Evolutionary conservation across 2,113 vertebrate genomes (phyloP), one percentile per base, ranked within the genome.

Genomic region (Thalassoma bifasciatum): DNA sequence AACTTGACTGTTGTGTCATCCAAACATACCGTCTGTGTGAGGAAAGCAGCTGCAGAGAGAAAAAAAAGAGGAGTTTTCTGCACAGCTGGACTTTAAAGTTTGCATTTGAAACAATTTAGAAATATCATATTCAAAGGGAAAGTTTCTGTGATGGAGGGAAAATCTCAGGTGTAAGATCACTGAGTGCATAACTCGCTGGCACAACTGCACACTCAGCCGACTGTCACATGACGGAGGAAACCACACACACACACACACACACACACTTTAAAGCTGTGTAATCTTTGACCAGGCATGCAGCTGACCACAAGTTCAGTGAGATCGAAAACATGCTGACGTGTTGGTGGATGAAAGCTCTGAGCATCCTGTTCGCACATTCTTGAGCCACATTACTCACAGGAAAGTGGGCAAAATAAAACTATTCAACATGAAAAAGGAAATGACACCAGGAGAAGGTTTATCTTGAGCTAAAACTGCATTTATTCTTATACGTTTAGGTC

Each of bases 1-100:
- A 99, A 99, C 93, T 99, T 99, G 82, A 99, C 98, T 2, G 98
- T 99, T 83, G 98, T 99, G 81, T 99, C 97, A 46, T 99, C 98
- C 95, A 99, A 92, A 89, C 98, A 99, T 91, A 99, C 96, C 0
- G 98, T 99, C 94, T 99, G 98, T 85, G 98, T 99, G 83, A 99
- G 96, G 93, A 99, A 99, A 90, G 98, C 98, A 86, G 98, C 98
- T 99, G 93, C 3, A 61, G 21, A 51, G 1, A 23, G n/a, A 52
- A 0, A 24, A 0, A 0, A n/a, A n/a, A n/a, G n/a, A n/a, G n/a
- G n/a, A n/a, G n/a, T n/a, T n/a, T n/a, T n/a, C n/a, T n/a, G n/a
- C n/a, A n/a, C n/a, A n/a, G n/a, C n/a, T n/a, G n/a, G n/a, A n/a
- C n/a, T n/a, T n/a, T n/a, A n/a, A n/a, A n/a, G n/a, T n/a, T n/a